phyloP scores from a whole-genome alignment of 2,113 vertebrate genomes.

The human (Homo sapiens) region DNA sequence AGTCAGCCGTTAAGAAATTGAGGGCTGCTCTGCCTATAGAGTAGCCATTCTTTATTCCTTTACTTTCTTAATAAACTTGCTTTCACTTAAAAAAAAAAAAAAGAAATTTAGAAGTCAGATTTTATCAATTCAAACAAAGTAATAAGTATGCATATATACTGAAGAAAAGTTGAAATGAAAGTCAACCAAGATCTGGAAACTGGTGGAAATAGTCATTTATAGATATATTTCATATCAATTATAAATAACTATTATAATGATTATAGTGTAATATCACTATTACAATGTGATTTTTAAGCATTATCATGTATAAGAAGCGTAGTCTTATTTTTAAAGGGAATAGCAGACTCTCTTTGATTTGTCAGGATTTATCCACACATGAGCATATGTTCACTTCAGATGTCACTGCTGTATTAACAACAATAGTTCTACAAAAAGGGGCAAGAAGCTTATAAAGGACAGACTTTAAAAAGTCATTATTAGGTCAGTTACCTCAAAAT shows the following conservation, averaged over 20 bases:
- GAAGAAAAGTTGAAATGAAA: not conserved
- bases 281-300: not conserved
- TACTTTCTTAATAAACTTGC: too few relatives aligned
- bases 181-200: not conserved
- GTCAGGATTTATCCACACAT: not conserved
- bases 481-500: slow-evolving; percentile 69
- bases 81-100: too few relatives aligned
- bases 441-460: not conserved
- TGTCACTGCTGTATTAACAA: slow-evolving; percentile 14
- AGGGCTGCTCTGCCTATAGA: too few relatives aligned
- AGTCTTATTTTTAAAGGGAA: not conserved
- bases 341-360: slow-evolving; percentile 41
- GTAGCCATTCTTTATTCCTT: too few relatives aligned
- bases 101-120: slow-evolving; percentile 23
- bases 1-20: not conserved
- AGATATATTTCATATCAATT: not conserved
- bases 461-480: slow-evolving; percentile 61
- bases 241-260: not conserved
- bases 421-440: slow-evolving; percentile 2
- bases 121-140: not conserved
- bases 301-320: not conserved
- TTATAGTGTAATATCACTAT: not conserved
- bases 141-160: not conserved
- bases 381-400: not conserved
- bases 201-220: not conserved